Evolutionary conservation across 2,797 vertebrate species (phyloP), one percentile per base, ranked within the genome.

Genomic region (Aeoliscus strigatus): DNA sequence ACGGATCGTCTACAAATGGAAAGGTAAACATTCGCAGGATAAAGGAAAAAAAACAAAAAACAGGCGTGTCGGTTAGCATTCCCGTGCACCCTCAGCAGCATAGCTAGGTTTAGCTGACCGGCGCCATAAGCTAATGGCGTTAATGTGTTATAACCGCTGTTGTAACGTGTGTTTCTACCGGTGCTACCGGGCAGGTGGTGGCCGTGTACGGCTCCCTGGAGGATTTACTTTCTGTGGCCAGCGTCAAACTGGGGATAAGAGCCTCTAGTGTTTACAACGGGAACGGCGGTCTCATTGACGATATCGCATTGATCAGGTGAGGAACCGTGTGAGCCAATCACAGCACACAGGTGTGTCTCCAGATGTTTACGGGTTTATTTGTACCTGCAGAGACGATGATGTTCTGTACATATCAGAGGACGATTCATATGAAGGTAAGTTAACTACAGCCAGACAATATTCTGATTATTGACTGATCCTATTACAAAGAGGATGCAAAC

Each of bases 361-460:
- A 5, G 38, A 21, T 1, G n/a, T n/a, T n/a, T n/a, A n/a, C n/a
- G n/a, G n/a, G n/a, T 74, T 24, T 75, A 25, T n/a, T n/a, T n/a
- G n/a, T n/a, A n/a, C 57, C 48, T 27, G 37, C 70, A 98, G 96
- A 83, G 96, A 99, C 70, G 94, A 99, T 53, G 96, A 98, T 53
- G 93, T 98, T 60, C 73, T 99, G 37, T 99, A 94, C 59, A 93
- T 98, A 70, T 97, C 94, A 52, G 95, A 97, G 80, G 94, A 94
- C 57, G 94, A 97, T 25, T 88, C 93, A 1, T 94, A 94, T 66
- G 85, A 92, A 56, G 93, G 95, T 98, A 70, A 93, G 93, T 66
- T 14, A n/a, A n/a, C n/a, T n/a, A n/a, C n/a, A n/a, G n/a, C n/a
- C 5, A 15, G 34, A 30, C 15, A 5, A n/a, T n/a, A n/a, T n/a